Conservation (phyloP, 2,113 vertebrate species). For the Pan paniscus region DNA sequence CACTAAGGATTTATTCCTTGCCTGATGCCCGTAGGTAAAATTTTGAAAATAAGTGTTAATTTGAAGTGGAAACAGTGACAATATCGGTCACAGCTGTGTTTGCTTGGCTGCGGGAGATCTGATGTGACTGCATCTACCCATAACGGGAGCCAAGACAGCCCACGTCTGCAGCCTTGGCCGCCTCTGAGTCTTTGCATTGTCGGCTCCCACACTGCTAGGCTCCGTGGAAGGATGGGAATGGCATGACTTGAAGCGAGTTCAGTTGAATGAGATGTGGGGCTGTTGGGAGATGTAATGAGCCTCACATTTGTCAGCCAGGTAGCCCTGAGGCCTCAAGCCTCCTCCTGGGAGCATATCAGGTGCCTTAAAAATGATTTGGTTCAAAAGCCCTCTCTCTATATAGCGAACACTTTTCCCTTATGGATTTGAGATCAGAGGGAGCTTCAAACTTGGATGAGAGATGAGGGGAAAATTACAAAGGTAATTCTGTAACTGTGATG, state of each 20-base stretch:
- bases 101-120: not conserved
- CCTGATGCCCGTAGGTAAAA: not conserved
- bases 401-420: not conserved
- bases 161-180: not conserved
- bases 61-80: not conserved
- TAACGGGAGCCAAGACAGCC: not conserved
- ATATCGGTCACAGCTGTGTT: not conserved
- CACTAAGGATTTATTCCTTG: not conserved
- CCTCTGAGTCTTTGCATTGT: not conserved
- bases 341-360: not conserved
- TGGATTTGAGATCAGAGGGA: not conserved
- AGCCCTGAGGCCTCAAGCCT: rapidly evolving
- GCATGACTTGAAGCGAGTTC: not conserved
- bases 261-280: rapidly evolving
- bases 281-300: not conserved
- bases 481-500: not conserved
- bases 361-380: not conserved
- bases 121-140: not conserved
- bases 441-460: not conserved
- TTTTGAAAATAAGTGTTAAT: not conserved
- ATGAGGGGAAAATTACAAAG: not conserved
- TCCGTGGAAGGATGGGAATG: not conserved
- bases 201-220: not conserved
- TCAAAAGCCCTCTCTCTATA: not conserved
- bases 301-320: not conserved